Evolutionary conservation across 1,140 invertebrate genomes (phyloP).

Genomic region (Bombus pyrosoma): DNA sequence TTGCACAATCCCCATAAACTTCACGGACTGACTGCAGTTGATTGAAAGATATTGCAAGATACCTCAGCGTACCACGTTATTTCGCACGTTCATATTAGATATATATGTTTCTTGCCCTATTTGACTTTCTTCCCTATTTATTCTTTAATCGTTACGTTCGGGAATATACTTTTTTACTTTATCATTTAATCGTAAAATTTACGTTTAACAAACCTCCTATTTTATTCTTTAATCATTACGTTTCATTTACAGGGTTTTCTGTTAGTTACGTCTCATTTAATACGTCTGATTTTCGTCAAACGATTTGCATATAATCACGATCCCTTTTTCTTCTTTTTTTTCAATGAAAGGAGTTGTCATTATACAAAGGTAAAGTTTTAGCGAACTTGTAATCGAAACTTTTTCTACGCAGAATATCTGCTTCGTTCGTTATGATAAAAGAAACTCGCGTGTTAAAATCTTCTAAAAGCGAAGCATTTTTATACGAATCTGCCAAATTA

Average conservation of each 20-base stretch:
- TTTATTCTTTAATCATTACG: background rate
- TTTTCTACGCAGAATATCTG: no score
- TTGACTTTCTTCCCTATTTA: background rate
- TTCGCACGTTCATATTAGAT: background rate
- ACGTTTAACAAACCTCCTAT: background rate
- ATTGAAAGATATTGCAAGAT: constrained; percentile 9
- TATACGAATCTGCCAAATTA: background rate
- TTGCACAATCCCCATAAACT: background rate
- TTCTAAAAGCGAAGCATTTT: background rate
- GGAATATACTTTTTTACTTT: background rate
- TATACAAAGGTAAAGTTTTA: no score
- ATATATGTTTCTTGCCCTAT: no score
- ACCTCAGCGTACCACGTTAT: background rate
- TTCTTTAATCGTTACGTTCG: background rate
- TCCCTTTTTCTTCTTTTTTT: background rate
- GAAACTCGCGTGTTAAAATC: background rate
- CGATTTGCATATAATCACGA: background rate
- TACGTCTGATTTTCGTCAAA: background rate
- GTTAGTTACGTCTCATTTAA: background rate
- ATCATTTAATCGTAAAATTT: background rate
- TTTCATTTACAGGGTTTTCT: background rate
- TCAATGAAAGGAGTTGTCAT: no score
- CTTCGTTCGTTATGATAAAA: background rate
- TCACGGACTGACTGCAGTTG: background rate
- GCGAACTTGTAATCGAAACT: no score